A percentile compares a stretch with the other conserved stretches of the same genome.
phyloP scores from a whole-genome alignment of 2,797 vertebrate species.

The Enteromius argenteus region DNA sequence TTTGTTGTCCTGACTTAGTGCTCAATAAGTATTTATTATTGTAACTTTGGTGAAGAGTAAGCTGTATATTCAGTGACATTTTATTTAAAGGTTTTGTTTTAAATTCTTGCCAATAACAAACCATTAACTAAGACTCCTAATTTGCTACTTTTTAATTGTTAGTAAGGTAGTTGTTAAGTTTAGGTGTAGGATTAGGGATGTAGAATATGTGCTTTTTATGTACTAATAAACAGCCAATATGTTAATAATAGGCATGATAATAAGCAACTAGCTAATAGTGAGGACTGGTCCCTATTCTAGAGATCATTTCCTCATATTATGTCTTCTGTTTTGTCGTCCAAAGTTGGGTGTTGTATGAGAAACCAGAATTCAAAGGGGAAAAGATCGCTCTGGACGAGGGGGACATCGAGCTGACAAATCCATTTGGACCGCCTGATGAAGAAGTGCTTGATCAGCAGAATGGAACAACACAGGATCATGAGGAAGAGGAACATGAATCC shows the following conservation, averaged over 20 bases:
- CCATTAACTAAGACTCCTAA: not conserved
- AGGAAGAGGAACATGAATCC: constrained; percentile 47
- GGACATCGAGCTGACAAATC: constrained; percentile 83
- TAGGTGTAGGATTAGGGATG: not conserved
- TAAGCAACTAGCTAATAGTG: not conserved
- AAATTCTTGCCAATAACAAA: not conserved
- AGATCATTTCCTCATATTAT: not conserved
- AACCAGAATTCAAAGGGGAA: constrained; percentile 88
- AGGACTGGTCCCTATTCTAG: not conserved
- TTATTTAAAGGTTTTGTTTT: not conserved
- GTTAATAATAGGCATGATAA: not conserved
- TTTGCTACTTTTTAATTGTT: not conserved
- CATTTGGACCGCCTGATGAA: constrained; percentile 63
- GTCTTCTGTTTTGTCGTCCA: not conserved
- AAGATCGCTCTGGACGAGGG: constrained; percentile 90
- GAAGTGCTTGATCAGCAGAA: constrained; percentile 62
- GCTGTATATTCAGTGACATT: not conserved
- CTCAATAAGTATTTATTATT: not conserved
- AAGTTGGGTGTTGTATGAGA: constrained; percentile 94
- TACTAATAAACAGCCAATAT: not conserved
- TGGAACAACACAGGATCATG: not conserved
- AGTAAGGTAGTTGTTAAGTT: not conserved
- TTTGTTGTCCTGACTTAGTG: not conserved
- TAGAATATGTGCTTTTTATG: not conserved
- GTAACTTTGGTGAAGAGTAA: not conserved